Evolutionary conservation across 2,888 invertebrate species (phyloP).

Genomic region (Polyploca ridens): DNA sequence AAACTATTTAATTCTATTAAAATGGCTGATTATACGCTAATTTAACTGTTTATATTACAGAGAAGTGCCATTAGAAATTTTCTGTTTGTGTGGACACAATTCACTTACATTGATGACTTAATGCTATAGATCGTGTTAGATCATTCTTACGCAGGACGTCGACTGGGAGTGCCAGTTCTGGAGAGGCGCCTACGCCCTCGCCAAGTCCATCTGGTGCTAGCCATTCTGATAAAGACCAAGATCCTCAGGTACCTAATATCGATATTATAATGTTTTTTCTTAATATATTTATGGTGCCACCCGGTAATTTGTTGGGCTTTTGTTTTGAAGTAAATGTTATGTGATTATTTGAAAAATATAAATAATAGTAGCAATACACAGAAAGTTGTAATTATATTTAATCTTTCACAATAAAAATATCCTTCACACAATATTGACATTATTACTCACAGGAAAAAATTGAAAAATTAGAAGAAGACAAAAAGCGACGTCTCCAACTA

Average conservation of each 20-base stretch:
- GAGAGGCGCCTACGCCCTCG: slow-evolving; percentile 78
- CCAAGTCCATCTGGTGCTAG: slow-evolving; percentile 96
- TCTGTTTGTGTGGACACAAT: slow-evolving; percentile 63
- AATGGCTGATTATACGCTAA: not conserved
- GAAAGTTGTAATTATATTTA: too few species aligned
- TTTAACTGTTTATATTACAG: not conserved
- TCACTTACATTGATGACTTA: slow-evolving; percentile 73
- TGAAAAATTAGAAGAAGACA: slow-evolving; percentile 97
- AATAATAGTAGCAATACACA: too few species aligned
- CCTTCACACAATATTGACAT: not conserved
- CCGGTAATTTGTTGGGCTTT: too few species aligned
- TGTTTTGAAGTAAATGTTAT: too few species aligned
- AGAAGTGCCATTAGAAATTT: slow-evolving; percentile 12
- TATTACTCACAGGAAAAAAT: slow-evolving; percentile 89
- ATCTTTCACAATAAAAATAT: too few species aligned
- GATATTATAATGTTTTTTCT: too few species aligned
- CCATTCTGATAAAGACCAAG: slow-evolving; percentile 95
- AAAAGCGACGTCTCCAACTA: slow-evolving; percentile 96
- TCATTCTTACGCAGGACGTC: slow-evolving; percentile 83
- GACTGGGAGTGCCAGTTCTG: slow-evolving; percentile 78
- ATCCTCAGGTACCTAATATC: slow-evolving; percentile 82
- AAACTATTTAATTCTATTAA: not conserved
- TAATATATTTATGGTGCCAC: too few species aligned
- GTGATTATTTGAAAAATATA: too few species aligned
- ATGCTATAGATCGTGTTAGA: slow-evolving; percentile 79